Evolutionary conservation across 1,140 invertebrate species (phyloP), one percentile per base, ranked within the genome.

Genomic region (Lasioglossum albipes): DNA sequence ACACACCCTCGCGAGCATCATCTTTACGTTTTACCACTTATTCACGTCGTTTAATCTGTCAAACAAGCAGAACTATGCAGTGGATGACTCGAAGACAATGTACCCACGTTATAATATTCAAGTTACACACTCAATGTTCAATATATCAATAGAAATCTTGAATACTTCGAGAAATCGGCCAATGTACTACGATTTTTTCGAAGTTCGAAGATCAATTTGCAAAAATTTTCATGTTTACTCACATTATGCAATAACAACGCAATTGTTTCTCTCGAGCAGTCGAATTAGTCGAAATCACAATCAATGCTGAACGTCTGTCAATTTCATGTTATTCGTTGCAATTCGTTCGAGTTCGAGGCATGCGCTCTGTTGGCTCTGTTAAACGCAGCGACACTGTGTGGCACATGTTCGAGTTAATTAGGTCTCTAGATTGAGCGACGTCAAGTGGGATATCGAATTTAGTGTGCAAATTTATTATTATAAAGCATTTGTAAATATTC

Each of bases 1-100:
- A 27, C 92, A 92, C 6, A 90, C 86, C 57, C 87, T 87, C 54
- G 88, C 86, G 7, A 93, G 82, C 90, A 93, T 78, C 93, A 93
- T 93, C 66, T 75, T 90, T 59, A 18, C 41, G 12, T 9, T 61
- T 13, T 65, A 62, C 69, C 64, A 64, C 75, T 70, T 68, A 45
- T 75, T 49, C 52, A 64, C n/a, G 20, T 12, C 22, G 78, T 4
- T 27, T 65, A 3, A 49, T 79, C 31, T 68, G 31, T 42, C 12
- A 64, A 59, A 77, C 57, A 72, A 75, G 75, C 79, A 27, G 73
- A 36, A 82, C 16, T 12, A 61, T 62, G 68, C 10, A 36, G 13
- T 36, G 7, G 9, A n/a, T 52, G 22, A 2, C 3, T 0, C 7
- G 2, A 2, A 7, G n/a, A 36, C 5, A 16, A 16, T 7, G n/a